Conservation (phyloP, 2,797 vertebrate genomes). For the Chiloscyllium punctatum region DNA sequence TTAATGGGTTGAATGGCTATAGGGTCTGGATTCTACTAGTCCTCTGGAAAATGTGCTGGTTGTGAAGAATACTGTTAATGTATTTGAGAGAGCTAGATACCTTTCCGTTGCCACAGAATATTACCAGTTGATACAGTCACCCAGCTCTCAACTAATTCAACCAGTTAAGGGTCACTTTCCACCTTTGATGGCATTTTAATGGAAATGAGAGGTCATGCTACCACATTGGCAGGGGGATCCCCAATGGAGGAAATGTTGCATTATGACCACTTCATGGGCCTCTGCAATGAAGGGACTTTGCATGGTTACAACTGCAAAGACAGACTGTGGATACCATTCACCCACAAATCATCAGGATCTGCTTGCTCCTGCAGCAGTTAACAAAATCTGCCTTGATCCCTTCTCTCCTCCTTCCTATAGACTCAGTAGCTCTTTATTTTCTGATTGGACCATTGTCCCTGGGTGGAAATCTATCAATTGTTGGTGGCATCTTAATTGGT, state of each 20-base stretch:
- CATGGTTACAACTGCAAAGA: not conserved
- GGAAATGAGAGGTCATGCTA: too few species aligned
- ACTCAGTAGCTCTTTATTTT: too few species aligned
- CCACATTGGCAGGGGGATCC: too few species aligned
- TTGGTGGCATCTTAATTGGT: not conserved
- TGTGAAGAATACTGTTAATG: not conserved
- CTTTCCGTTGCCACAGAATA: not conserved
- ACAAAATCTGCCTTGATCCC: not conserved
- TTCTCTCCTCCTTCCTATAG: not conserved
- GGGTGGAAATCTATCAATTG: too few species aligned
- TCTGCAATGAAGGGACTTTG: not conserved
- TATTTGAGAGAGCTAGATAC: not conserved
- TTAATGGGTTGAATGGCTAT: not conserved
- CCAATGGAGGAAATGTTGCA: too few species aligned
- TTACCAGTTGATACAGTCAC: not conserved
- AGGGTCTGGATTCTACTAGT: not conserved
- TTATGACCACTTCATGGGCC: not conserved
- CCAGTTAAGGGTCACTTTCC: not conserved
- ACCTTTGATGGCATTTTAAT: not conserved
- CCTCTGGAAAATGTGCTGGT: not conserved
- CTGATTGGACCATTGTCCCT: not conserved
- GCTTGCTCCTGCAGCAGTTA: not conserved
- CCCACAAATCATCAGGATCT: too few species aligned
- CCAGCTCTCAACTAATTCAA: not conserved
- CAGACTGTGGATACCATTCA: not conserved